phyloP scores from a whole-genome alignment of 2,113 vertebrate genomes.

The Toxotes chatareus region DNA sequence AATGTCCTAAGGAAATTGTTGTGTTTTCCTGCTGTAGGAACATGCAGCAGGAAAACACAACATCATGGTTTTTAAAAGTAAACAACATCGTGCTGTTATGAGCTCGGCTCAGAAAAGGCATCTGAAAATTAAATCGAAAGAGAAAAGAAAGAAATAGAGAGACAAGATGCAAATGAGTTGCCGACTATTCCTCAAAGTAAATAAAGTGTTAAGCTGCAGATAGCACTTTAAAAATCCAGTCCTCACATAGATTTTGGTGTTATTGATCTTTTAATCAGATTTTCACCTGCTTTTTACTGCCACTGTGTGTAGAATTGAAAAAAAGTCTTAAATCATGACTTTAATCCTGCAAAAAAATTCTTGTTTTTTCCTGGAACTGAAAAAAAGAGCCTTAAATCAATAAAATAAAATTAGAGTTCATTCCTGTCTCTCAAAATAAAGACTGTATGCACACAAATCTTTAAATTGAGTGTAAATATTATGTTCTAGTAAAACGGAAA shows the following conservation, averaged over 20 bases:
- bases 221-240: background rate
- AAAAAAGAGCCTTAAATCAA: background rate
- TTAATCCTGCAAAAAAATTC: background rate
- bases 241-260: background rate
- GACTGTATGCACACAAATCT: too few relatives aligned
- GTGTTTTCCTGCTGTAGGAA: background rate
- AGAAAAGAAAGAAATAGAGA: background rate
- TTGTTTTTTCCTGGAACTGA: background rate
- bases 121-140: background rate
- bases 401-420: background rate
- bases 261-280: background rate
- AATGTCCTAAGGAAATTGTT: background rate
- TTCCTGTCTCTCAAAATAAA: background rate
- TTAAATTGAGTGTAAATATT: too few relatives aligned
- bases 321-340: background rate
- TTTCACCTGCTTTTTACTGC: background rate
- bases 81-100: slow-evolving; percentile 4
- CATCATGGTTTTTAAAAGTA: background rate
- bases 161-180: background rate
- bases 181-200: background rate
- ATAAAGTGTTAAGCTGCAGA: background rate
- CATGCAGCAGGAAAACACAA: background rate
- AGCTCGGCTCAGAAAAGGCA: background rate
- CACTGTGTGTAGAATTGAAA: background rate
- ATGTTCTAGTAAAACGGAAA: too few relatives aligned